Evolutionary conservation across 2,797 vertebrate species (phyloP), one percentile per base, ranked within the genome.

Genomic region (Premnoplex brunnescens): DNA sequence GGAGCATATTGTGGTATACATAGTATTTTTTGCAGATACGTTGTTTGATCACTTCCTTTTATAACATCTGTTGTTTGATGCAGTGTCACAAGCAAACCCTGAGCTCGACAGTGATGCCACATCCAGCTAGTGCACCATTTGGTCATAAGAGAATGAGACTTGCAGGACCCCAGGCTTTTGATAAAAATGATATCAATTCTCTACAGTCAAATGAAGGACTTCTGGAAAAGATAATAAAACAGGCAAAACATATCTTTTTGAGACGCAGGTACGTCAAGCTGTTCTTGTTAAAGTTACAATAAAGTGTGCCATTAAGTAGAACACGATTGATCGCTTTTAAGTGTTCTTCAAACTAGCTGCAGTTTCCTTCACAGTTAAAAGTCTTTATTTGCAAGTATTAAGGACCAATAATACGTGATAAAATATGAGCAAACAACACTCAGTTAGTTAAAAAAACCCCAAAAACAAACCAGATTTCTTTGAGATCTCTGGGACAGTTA

Each of bases 1-100:
- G 24, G n/a, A 78, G 21, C 5, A 2, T 68, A 11, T 16, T 46
- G 30, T 52, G 68, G 19, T 46, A 30, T 32, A 15, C 2, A 0
- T 74, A 15, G 18, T 88, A n/a, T 59, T 79, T 84, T 32, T 80
- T 73, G n/a, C 13, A 56, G 41, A 24, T 52, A 2, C 0, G 0
- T 55, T 76, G 12, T n/a, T 80, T 51, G 14, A 2, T 66, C 14
- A 2, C 13, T 64, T 93, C 30, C 46, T 77, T 36, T 51, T 80
- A 8, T 84, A 87, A 90, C 18, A 14, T 41, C 6, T 95, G 20
- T 91, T 85, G 10, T 43, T 94, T 91, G 37, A 91, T 94, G 30
- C 95, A 99, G 99, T 99, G 99, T 95, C 99, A 99, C 95, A 99
- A 99, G 96, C 99, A 99, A 97, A 99, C 98, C 74, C 93, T 99